These are phyloP conservation scores for Lepus timidus DNA, from an alignment of 2,113 vertebrate species.

Conservation along the genomic window DNA sequence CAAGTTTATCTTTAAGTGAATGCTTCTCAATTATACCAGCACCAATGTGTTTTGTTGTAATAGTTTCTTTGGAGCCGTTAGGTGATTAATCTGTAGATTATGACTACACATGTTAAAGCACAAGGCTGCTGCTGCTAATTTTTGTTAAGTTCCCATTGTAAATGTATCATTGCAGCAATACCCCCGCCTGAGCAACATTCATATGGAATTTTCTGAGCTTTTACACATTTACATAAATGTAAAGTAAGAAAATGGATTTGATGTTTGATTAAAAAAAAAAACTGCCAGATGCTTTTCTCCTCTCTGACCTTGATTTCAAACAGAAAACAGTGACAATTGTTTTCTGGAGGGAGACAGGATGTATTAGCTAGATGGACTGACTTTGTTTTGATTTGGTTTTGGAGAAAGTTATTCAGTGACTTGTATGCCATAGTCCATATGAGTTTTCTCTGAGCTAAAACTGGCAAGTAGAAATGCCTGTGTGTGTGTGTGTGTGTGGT, in stretches of 20 bases:
- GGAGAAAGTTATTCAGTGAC: background rate
- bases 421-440: background rate
- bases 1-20: constrained; percentile 52
- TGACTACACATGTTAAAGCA: constrained; percentile 10
- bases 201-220: background rate
- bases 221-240: constrained; percentile 22
- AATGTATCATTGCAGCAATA: constrained; percentile 48
- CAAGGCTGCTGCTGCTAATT: background rate
- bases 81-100: constrained; percentile 37
- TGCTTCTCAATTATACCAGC: constrained; percentile 10
- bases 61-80: constrained; percentile 39
- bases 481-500: no score
- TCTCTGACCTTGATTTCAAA: constrained; percentile 35
- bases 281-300: background rate
- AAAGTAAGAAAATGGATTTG: background rate
- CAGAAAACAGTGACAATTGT: background rate
- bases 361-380: background rate
- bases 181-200: background rate
- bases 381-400: constrained; percentile 34
- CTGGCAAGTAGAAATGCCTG: background rate
- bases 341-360: background rate
- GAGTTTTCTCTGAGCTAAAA: background rate
- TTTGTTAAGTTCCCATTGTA: constrained; percentile 27
- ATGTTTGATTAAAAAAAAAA: background rate
- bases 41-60: background rate